These are phyloP conservation scores for Picathartes gymnocephalus DNA, from an alignment of 2,113 vertebrate genomes.

Conservation along the genomic window DNA sequence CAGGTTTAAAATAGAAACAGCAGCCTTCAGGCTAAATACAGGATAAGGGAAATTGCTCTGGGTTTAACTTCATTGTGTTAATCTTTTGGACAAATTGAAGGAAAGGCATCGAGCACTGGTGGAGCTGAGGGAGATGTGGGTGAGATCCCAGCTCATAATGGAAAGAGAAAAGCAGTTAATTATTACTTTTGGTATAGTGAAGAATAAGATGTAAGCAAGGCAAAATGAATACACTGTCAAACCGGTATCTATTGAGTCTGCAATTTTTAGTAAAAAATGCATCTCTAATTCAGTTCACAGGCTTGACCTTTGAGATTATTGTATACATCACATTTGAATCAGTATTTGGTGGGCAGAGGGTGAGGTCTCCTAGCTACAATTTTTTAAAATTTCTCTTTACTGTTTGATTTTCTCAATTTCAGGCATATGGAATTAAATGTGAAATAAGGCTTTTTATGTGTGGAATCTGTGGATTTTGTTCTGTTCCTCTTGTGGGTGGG, in stretches of 20 bases:
- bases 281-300: not conserved
- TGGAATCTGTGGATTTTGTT: not conserved
- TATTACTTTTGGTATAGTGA: not conserved
- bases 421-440: not conserved
- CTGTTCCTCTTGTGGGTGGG: not conserved
- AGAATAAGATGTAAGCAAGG: not conserved
- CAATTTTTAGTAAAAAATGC: not conserved
- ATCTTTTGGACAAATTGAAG: not conserved
- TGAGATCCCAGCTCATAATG: not conserved
- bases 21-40: not conserved
- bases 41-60: not conserved
- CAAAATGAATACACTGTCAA: not conserved
- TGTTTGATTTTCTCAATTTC: not conserved
- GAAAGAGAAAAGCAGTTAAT: not conserved
- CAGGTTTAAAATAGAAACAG: slow-evolving; percentile 16
- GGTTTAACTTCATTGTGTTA: not conserved
- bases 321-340: not conserved
- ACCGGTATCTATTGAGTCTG: not conserved
- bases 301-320: not conserved
- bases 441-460: not conserved
- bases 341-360: not conserved
- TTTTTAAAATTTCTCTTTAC: not conserved
- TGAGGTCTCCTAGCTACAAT: not conserved
- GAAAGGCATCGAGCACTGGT: not conserved
- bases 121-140: not conserved